phyloP scores from a whole-genome alignment of 2,888 invertebrate genomes.

The Ischnus inquisitorius region DNA sequence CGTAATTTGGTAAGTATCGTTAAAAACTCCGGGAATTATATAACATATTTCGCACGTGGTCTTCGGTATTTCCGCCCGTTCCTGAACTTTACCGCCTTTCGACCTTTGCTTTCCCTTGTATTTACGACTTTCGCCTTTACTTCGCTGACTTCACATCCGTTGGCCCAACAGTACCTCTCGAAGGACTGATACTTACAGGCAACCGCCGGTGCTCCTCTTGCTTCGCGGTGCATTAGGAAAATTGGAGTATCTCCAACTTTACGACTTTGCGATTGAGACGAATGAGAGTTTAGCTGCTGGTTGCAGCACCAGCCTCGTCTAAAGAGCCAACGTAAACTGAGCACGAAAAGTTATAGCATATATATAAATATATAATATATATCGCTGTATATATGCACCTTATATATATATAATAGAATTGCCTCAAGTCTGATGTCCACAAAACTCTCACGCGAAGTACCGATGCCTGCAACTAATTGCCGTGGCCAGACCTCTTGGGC shows the following conservation, averaged over 20 bases:
- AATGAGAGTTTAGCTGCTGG: conserved; percentile 59
- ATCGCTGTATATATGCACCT: background rate
- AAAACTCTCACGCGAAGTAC: conserved; percentile 42
- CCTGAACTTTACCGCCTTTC: conserved; percentile 12
- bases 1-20: background rate
- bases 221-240: conserved; percentile 80
- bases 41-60: background rate
- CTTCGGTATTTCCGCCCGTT: background rate
- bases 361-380: conserved; percentile 4
- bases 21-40: background rate
- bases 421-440: conserved; percentile 30
- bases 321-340: conserved; percentile 39
- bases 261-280: conserved; percentile 70
- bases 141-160: conserved; percentile 17
- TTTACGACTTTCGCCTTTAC: conserved; percentile 40
- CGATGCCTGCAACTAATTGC: conserved; percentile 56
- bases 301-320: conserved; percentile 30
- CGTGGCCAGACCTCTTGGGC: conserved; percentile 27
- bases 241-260: conserved; percentile 82
- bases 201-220: conserved; percentile 8
- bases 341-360: conserved; percentile 48
- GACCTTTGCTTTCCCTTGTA: conserved; percentile 25
- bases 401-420: conserved; percentile 5
- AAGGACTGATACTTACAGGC: conserved; percentile 35
- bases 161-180: background rate